phyloP scores from a whole-genome alignment of 2,113 vertebrate genomes.

The Paracyprichromis sp. region DNA sequence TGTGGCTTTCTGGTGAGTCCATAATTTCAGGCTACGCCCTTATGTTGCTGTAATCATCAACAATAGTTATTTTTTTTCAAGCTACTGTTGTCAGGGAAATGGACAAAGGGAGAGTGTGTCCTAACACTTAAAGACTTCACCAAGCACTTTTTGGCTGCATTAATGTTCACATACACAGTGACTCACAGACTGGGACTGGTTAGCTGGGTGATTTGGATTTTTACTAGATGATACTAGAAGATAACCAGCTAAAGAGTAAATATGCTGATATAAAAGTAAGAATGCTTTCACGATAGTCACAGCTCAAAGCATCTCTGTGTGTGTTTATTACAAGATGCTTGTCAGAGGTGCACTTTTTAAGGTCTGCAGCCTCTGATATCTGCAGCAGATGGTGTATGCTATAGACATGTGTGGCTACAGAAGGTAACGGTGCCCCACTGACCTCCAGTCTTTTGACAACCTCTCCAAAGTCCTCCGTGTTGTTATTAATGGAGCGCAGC shows the following conservation, averaged over 20 bases:
- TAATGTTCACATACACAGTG: background rate
- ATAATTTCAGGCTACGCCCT: slow-evolving; percentile 27
- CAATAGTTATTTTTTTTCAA: background rate
- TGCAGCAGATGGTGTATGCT: background rate
- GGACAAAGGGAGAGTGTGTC: background rate
- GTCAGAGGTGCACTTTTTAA: background rate
- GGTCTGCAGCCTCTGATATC: background rate
- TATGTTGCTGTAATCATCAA: slow-evolving; percentile 9
- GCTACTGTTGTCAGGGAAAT: background rate
- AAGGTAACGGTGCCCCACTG: slow-evolving; percentile 47
- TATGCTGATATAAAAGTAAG: background rate
- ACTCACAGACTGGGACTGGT: background rate
- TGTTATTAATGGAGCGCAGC: slow-evolving; percentile 85
- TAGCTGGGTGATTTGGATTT: background rate
- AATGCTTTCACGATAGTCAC: background rate
- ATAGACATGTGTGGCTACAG: background rate
- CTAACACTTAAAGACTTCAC: background rate
- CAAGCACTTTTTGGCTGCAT: background rate
- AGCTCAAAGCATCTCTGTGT: background rate
- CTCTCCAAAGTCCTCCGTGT: slow-evolving; percentile 89
- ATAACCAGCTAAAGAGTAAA: background rate
- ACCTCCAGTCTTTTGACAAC: slow-evolving; percentile 93
- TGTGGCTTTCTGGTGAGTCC: background rate
- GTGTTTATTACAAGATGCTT: background rate
- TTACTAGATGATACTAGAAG: background rate